phyloP scores from a whole-genome alignment of 1,140 invertebrate genomes.

The Neocloeon triangulifer region DNA sequence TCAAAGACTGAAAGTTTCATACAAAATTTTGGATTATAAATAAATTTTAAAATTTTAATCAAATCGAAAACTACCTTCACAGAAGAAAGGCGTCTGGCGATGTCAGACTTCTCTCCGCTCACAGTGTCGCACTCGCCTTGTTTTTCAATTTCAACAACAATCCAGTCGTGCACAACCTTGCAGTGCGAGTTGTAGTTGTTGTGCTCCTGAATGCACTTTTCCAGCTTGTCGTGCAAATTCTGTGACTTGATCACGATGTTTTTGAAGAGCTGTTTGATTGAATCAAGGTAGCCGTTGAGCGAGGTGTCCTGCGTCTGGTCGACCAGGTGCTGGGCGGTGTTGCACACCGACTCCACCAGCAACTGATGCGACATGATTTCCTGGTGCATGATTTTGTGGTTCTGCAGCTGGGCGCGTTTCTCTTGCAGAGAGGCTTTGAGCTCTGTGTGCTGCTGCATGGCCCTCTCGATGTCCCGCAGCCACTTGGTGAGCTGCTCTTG shows the following conservation, averaged over 20 bases:
- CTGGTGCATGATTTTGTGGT: slow-evolving; percentile 85
- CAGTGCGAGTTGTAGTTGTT: slow-evolving; percentile 46
- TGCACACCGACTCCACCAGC: slow-evolving; percentile 71
- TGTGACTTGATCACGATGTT: slow-evolving; percentile 73
- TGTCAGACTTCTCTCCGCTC: slow-evolving; percentile 57
- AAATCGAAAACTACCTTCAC: slow-evolving; percentile 21
- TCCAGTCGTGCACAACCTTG: slow-evolving; percentile 54
- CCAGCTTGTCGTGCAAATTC: slow-evolving; percentile 60
- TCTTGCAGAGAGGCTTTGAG: slow-evolving; percentile 78
- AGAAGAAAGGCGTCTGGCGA: slow-evolving; percentile 43
- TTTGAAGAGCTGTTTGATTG: slow-evolving; percentile 72
- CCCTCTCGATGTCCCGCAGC: slow-evolving; percentile 72
- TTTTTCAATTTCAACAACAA: slow-evolving; percentile 50
- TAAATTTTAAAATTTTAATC: background rate
- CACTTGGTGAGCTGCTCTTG: slow-evolving; percentile 84
- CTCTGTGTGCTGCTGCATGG: slow-evolving; percentile 79
- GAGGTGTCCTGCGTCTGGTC: slow-evolving; percentile 74
- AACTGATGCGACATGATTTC: slow-evolving; percentile 83
- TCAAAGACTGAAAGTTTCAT: slow-evolving; percentile 27
- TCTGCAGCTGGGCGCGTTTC: slow-evolving; percentile 75
- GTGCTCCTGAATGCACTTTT: slow-evolving; percentile 69
- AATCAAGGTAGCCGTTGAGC: slow-evolving; percentile 63
- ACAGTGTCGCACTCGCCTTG: slow-evolving; percentile 51
- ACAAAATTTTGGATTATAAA: slow-evolving; percentile 2
- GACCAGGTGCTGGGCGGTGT: slow-evolving; percentile 73